Conservation (phyloP, 2,113 vertebrate species). For the Scolopax mira region DNA sequence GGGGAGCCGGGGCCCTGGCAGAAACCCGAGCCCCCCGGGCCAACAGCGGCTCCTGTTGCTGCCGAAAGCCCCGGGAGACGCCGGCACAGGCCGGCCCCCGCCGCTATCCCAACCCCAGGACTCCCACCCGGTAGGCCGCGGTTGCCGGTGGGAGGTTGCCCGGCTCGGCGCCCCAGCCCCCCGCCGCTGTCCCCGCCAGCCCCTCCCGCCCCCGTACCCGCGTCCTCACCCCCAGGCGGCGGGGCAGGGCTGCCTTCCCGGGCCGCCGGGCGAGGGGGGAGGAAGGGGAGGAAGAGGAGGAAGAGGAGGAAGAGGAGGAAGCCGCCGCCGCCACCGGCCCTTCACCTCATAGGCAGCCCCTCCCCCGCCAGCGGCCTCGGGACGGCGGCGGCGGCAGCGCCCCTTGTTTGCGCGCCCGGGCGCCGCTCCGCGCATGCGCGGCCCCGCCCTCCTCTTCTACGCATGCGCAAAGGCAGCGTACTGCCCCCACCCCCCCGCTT, state of each 20-base stretch:
- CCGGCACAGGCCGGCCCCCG: not conserved
- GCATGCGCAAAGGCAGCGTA: not conserved
- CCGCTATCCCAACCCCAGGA: not conserved
- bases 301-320: no score
- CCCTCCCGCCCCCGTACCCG: not conserved
- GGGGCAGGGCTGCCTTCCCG: not conserved
- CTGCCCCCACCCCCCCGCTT: no score
- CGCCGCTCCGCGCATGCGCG: not conserved
- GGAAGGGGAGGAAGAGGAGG: no score
- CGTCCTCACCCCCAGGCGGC: not conserved
- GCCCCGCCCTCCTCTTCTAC: not conserved
- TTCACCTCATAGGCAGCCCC: not conserved
- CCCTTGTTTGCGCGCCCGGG: not conserved
- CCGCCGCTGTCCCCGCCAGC: no score
- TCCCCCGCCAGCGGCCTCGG: not conserved
- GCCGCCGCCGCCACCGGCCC: not conserved
- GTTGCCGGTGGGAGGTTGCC: not conserved
- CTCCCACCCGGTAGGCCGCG: not conserved
- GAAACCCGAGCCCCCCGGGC: no score
- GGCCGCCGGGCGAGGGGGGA: no score
- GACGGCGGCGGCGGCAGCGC: no score
- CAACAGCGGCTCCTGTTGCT: not conserved
- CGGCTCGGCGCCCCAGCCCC: not conserved
- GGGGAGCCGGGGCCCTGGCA: rapidly evolving
- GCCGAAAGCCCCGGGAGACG: not conserved